Base-by-base conservation (phyloP, 2,797 vertebrate genomes). In the Anabacerthia variegaticeps region DNA sequence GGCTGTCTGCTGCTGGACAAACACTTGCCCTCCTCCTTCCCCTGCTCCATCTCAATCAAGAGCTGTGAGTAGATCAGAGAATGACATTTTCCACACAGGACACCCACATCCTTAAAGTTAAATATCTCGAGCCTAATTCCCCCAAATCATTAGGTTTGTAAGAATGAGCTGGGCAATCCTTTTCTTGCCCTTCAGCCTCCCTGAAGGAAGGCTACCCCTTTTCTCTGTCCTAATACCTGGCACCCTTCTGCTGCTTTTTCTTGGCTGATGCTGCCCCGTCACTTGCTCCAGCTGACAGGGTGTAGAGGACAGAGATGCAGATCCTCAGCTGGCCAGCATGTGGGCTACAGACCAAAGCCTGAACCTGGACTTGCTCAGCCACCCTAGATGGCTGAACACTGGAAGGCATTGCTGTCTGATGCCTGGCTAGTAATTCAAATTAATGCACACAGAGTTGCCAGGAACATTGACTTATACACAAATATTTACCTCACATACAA, bases 1-100 rank as follows among this genome's bases (percentile, higher is more conserved):
- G 41, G 65, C 84, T 88, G 62, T 62, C 87, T 88, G 62, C 79
- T 85, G 76, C 93, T 95, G 93, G 92, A 92, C 93, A 95, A 95
- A 72, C 0, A 12, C 73, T 93, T 55, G 0, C 55, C 34, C 21
- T 68, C 20, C 34, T 89, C 46, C 76, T 83, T 67, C 68, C 59
- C 23, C 19, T 62, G 37, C 63, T 88, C 51, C 37, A 41, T 55
- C 85, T 93, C 93, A 91, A 67, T 83, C 0, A 3, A 34, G 56
- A 86, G 37, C 66, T 66, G 36, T 34, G 67, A 39, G 56, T 43
- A 93, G 62, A 93, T 34, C 65, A 79, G 84, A 69, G 85, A 82
- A 86, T 14, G 9, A 8, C 36, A 41, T 91, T 95, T 96, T 81
- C 65, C 73, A 34, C 7, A 4, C 6, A 16, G n/a, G 14, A 73